These are phyloP conservation scores for Lepisosteus osseus DNA, from an alignment of 2,113 vertebrate genomes.

Conservation along the genomic window DNA sequence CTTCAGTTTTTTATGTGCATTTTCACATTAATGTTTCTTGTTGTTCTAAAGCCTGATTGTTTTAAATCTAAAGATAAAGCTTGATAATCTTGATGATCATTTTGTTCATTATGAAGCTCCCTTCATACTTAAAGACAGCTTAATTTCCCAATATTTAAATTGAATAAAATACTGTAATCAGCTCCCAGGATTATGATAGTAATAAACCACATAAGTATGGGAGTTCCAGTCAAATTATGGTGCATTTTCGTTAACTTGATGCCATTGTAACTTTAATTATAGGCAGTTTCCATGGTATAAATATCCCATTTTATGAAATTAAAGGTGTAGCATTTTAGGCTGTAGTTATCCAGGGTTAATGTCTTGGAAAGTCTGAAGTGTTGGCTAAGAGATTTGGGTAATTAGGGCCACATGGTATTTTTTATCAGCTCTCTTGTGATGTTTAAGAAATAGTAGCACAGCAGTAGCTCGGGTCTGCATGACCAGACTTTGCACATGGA, in stretches of 20 bases:
- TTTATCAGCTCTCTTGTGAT: not conserved
- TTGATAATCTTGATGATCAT: not conserved
- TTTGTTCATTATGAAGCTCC: not conserved
- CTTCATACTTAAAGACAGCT: not conserved
- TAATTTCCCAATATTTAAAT: slow-evolving; percentile 7
- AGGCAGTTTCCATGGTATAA: slow-evolving; percentile 15
- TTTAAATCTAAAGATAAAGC: too few species aligned
- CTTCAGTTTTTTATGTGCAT: too few species aligned
- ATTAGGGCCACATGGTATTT: not conserved
- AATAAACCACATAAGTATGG: slow-evolving; percentile 22
- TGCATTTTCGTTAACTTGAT: slow-evolving; percentile 5
- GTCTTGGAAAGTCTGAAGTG: slow-evolving; percentile 7
- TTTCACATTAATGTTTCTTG: too few species aligned
- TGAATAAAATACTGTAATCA: not conserved
- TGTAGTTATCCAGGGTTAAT: slow-evolving; percentile 1
- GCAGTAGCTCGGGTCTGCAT: not conserved
- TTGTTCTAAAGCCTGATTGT: too few species aligned
- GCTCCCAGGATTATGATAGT: slow-evolving; percentile 3
- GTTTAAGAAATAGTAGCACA: not conserved
- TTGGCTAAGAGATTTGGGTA: not conserved
- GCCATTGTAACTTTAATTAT: slow-evolving; percentile 21
- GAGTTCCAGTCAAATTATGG: slow-evolving; percentile 22
- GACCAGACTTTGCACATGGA: not conserved
- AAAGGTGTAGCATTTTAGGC: not conserved
- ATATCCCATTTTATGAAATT: slow-evolving; percentile 6